A percentile compares a stretch with the other conserved stretches of the same genome.
Evolutionary conservation across 2,113 vertebrate genomes (phyloP).

Genomic region (Xiphorhynchus elegans): DNA sequence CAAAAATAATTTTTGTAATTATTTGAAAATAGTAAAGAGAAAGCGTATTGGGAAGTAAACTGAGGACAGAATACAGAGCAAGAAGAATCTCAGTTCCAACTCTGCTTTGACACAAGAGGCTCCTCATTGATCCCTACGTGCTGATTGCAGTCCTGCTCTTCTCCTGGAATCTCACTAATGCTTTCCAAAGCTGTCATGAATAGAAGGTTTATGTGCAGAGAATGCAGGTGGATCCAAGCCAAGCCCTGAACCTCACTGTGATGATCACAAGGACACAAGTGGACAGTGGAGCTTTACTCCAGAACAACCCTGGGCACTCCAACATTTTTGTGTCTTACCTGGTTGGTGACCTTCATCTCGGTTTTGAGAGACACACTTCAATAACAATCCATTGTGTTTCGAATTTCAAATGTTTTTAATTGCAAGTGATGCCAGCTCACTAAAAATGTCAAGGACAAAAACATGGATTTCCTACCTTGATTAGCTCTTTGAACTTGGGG

Average conservation of each 20-base stretch:
- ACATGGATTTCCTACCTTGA: slow-evolving; percentile 80
- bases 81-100: neutral
- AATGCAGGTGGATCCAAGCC: neutral
- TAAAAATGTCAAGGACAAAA: neutral
- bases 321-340: neutral
- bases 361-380: neutral
- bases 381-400: neutral
- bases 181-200: neutral
- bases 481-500: slow-evolving; percentile 91
- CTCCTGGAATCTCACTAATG: neutral
- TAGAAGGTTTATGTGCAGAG: neutral
- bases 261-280: neutral
- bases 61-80: neutral
- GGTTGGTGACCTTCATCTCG: neutral
- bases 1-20: neutral
- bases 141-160: neutral
- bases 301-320: rapidly evolving
- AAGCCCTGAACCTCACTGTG: neutral
- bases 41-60: neutral
- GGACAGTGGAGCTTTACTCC: neutral
- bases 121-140: neutral
- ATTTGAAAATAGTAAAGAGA: neutral
- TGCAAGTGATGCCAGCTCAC: neutral
- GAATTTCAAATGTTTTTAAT: neutral
- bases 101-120: neutral